Percentiles rank a stretch among this genome's conserved stretches.
Evolutionary conservation across 2,888 invertebrate species (phyloP).

Genomic region (Ochlodes sylvanus): DNA sequence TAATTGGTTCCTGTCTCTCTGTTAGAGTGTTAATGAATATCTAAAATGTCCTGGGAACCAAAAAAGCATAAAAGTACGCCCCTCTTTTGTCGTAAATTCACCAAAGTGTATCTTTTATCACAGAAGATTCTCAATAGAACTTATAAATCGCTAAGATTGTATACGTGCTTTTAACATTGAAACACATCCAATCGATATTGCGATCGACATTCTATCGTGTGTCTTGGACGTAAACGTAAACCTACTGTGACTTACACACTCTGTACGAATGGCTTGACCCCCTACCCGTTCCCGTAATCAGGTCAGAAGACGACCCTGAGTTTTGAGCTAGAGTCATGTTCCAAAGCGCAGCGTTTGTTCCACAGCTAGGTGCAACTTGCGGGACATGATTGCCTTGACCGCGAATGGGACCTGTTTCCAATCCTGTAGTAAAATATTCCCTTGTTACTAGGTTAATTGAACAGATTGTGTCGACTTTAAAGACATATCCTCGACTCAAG

Average conservation of each 20-base stretch:
- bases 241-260: neutral
- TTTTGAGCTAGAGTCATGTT: constrained; percentile 17
- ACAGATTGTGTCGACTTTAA: constrained; percentile 10
- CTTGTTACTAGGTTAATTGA: constrained; percentile 24
- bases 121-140: too few species aligned
- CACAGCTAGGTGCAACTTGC: constrained; percentile 40
- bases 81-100: too few species aligned
- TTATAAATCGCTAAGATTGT: neutral
- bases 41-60: too few species aligned
- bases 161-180: neutral
- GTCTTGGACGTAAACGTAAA: neutral
- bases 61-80: too few species aligned
- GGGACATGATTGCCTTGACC: constrained; percentile 40
- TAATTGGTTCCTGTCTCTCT: too few species aligned
- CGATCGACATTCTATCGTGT: neutral
- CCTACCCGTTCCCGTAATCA: neutral
- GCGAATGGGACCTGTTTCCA: constrained; percentile 26
- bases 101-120: too few species aligned
- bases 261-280: neutral
- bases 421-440: constrained; percentile 8
- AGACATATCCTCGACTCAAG: neutral
- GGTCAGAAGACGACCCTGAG: constrained; percentile 8
- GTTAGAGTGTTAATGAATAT: too few species aligned
- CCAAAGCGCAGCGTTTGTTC: constrained; percentile 7
- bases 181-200: neutral